Evolutionary conservation across 2,888 invertebrate species (phyloP), one percentile per base, ranked within the genome.

Genomic region (Campoplex nolae): DNA sequence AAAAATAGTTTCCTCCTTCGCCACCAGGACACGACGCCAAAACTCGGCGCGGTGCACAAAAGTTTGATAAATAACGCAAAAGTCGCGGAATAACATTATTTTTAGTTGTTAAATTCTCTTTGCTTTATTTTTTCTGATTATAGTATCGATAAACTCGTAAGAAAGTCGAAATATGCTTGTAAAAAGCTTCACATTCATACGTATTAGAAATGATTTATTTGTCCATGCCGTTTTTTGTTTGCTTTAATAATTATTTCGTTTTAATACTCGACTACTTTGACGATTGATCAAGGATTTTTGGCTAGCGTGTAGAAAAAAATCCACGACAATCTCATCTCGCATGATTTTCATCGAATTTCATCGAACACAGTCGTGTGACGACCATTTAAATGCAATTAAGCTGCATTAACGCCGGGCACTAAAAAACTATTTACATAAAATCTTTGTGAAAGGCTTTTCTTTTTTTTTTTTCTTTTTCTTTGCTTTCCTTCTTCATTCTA

Each of bases 341-440:
- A 35, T 70, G 23, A 23, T 23, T 23, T 23, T 23, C 23, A 23
- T 23, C 23, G 23, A 71, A 70, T 84, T 84, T 23, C 74, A 67
- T 84, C 84, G 56, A 84, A 79, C 75, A 79, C 78, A 58, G 82
- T 78, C 65, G 62, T 70, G 38, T 38, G 38, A 38, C 38, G 54
- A 62, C 77, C 42, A 70, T 62, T 71, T 77, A 83, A 76, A 84
- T 84, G 86, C 82, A 79, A 78, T 78, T 62, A 65, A 84, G 78
- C 71, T 84, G 78, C 70, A 75, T 84, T 68, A 35, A 32, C 76
- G 62, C 65, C 75, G 75, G 83, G 83, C 65, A 85, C 78, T 68
- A 84, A 62, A 62, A 62, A 90, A 90, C 92, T 91, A 91, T 90
- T 92, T 91, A 92, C 93, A 93, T 92, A 91, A 93, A 93, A 92